Evolutionary conservation across 2,113 vertebrate genomes (phyloP).

Genomic region (Garra rufa): DNA sequence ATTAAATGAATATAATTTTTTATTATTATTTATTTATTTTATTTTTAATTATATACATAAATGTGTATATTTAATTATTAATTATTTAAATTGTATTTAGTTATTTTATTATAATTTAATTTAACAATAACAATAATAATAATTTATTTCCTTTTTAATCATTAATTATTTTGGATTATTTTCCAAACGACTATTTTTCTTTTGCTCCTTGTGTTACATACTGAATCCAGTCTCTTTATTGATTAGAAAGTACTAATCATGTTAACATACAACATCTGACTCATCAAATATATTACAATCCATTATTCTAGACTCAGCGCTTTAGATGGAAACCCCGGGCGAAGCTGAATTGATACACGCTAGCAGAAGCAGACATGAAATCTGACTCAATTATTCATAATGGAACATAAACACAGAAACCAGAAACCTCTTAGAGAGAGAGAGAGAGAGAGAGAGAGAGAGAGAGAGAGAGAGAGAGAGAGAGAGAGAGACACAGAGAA

Average conservation of each 20-base stretch:
- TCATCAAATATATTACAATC: not conserved
- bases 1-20: no score
- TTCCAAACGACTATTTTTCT: not conserved
- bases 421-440: slow-evolving; percentile 12
- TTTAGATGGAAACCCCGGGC: not conserved
- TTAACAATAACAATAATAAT: no score
- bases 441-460: not conserved
- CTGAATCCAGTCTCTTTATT: not conserved
- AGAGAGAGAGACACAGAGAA: not conserved
- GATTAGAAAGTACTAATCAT: not conserved
- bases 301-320: not conserved
- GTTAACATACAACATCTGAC: not conserved
- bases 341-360: not conserved
- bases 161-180: not conserved
- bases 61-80: no score
- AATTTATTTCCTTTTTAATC: no score
- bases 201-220: not conserved
- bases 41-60: no score
- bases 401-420: slow-evolving; percentile 65
- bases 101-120: no score
- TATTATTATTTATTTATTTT: no score
- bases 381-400: slow-evolving; percentile 76
- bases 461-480: not conserved
- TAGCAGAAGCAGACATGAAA: slow-evolving; percentile 65
- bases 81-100: no score